Evolutionary conservation across 2,797 vertebrate genomes (phyloP).

Genomic region (Euthynnus affinis): DNA sequence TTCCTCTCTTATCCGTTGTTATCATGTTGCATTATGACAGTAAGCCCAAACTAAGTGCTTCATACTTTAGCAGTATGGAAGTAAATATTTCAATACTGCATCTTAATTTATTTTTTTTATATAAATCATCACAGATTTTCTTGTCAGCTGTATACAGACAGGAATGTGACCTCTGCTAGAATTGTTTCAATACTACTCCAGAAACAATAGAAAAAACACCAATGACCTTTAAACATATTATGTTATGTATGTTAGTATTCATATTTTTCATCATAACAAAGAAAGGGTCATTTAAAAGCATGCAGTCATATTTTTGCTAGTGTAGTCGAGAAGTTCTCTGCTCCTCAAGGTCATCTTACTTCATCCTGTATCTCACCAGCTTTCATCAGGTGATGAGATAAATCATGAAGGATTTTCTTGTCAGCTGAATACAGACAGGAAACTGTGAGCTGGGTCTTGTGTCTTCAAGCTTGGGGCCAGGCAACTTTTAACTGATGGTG

Average conservation of each 20-base stretch:
- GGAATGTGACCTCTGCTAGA: too few relatives aligned
- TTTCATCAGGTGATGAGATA: constrained; percentile 57
- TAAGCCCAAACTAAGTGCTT: constrained; percentile 4
- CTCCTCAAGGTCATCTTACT: constrained; percentile 45
- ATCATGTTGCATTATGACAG: constrained; percentile 5
- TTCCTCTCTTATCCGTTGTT: neutral
- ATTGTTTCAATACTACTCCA: too few relatives aligned
- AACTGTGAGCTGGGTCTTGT: constrained; percentile 12
- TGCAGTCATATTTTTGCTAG: neutral
- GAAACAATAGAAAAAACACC: too few relatives aligned
- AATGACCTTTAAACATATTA: too few relatives aligned
- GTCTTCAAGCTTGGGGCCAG: constrained; percentile 42
- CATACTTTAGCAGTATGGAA: neutral
- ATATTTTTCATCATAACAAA: constrained; percentile 2
- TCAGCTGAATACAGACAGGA: constrained; percentile 48
- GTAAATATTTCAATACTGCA: too few relatives aligned
- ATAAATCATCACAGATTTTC: too few relatives aligned
- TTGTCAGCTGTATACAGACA: too few relatives aligned
- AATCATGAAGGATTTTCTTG: constrained; percentile 62
- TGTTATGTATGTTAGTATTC: constrained; percentile 1
- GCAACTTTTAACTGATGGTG: constrained; percentile 64
- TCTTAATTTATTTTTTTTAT: too few relatives aligned
- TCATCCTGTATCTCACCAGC: constrained; percentile 35
- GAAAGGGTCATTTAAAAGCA: constrained; percentile 4
- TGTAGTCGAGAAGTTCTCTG: neutral